Evolutionary conservation across 2,888 invertebrate species (phyloP).

Genomic region (Himalopsyche kuldschensis): DNA sequence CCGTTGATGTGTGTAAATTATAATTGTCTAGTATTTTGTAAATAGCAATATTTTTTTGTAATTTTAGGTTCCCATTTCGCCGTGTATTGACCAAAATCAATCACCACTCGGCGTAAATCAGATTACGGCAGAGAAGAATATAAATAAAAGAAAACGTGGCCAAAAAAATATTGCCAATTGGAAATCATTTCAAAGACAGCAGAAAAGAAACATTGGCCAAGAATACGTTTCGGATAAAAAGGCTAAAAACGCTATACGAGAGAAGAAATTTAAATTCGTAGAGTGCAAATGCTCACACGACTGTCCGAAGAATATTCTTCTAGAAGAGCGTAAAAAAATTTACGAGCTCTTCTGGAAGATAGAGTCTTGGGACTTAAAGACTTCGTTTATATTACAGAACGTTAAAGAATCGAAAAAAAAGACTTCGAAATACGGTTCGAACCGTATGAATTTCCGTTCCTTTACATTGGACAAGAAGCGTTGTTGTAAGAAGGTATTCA

Average conservation of each 20-base stretch:
- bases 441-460: too few relatives aligned
- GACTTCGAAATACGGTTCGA: too few relatives aligned
- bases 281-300: background rate
- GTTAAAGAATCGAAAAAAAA: background rate
- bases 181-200: background rate
- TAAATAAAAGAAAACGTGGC: background rate
- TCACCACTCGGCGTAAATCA: too few relatives aligned
- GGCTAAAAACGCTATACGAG: background rate
- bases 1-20: too few relatives aligned
- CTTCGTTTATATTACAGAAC: background rate
- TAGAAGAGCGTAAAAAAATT: background rate
- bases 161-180: background rate
- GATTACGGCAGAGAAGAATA: background rate
- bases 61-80: too few relatives aligned
- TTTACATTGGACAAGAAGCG: too few relatives aligned
- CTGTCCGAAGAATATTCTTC: background rate
- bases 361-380: background rate
- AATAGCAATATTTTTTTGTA: too few relatives aligned
- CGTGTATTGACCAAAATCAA: too few relatives aligned
- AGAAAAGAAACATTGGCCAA: background rate
- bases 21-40: too few relatives aligned
- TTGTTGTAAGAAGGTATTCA: too few relatives aligned
- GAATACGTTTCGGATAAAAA: background rate
- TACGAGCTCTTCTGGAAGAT: background rate
- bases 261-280: background rate